phyloP scores from a whole-genome alignment of 2,113 vertebrate species.

The Electrona antarctica region DNA sequence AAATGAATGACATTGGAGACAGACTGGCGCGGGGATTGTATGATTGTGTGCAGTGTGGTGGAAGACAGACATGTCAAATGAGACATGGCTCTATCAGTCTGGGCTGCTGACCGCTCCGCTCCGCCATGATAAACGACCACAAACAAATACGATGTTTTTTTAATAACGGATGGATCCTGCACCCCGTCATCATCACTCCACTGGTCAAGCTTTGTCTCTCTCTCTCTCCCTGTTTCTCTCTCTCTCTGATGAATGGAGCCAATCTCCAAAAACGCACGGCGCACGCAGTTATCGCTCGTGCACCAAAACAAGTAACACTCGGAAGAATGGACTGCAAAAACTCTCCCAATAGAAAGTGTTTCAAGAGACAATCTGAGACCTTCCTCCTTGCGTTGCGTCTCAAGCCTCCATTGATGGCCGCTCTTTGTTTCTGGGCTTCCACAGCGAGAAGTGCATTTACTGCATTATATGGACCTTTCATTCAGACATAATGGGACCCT shows the following conservation, averaged over 20 bases:
- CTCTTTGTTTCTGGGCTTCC: conserved; percentile 56
- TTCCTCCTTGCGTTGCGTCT: conserved; percentile 48
- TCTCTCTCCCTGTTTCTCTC: not conserved
- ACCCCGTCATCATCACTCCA: conserved; percentile 8
- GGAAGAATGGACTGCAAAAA: conserved; percentile 33
- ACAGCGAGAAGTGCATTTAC: conserved; percentile 56
- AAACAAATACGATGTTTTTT: not conserved
- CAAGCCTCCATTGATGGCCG: conserved; percentile 39
- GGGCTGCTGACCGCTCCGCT: conserved; percentile 46
- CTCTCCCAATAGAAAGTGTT: conserved; percentile 44
- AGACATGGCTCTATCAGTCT: conserved; percentile 71
- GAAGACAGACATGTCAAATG: conserved; percentile 69
- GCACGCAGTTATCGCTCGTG: conserved; percentile 38
- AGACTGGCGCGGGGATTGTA: conserved; percentile 10
- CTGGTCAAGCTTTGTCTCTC: conserved; percentile 22
- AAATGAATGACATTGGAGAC: conserved; percentile 17
- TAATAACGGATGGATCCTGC: conserved; percentile 41
- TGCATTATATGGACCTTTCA: conserved; percentile 64
- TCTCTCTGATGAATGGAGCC: conserved; percentile 27
- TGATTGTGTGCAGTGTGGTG: conserved; percentile 64
- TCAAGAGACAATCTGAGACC: conserved; percentile 31
- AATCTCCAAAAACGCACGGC: conserved; percentile 23
- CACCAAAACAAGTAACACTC: conserved; percentile 31
- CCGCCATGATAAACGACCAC: conserved; percentile 48
- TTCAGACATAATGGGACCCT: conserved; percentile 60